A percentile compares a stretch with the other conserved stretches of the same genome.
These are phyloP conservation scores for Drosophila koepferae DNA, from an alignment of 2,888 invertebrate genomes.

Conservation along the genomic window DNA sequence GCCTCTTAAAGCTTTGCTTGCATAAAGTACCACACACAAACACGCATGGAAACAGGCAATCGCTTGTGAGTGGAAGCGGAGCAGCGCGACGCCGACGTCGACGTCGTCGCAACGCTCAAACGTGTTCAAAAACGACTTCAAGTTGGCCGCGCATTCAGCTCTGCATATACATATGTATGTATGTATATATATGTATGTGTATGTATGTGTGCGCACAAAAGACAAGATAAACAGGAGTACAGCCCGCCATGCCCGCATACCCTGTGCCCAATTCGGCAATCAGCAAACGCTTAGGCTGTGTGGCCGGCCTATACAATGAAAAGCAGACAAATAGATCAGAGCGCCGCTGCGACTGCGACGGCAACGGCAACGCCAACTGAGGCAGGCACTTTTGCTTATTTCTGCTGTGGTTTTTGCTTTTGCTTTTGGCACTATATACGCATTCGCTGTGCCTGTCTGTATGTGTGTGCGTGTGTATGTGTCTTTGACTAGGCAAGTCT, in stretches of 20 bases:
- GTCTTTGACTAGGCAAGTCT: constrained; percentile 2
- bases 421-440: constrained; percentile 54
- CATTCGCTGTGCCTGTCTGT: constrained; percentile 1
- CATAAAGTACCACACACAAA: constrained; percentile 64
- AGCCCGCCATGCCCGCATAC: constrained; percentile 28
- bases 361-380: constrained; percentile 17
- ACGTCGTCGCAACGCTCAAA: constrained; percentile 41
- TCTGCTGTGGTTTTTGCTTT: constrained; percentile 48
- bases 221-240: constrained; percentile 65
- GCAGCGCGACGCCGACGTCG: neutral
- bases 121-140: constrained; percentile 71
- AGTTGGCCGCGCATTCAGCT: constrained; percentile 46
- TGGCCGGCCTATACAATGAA: constrained; percentile 34
- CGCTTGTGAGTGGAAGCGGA: constrained; percentile 12
- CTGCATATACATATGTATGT: neutral
- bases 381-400: constrained; percentile 32
- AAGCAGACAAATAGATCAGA: constrained; percentile 57
- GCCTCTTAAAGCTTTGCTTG: constrained; percentile 68
- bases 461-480: constrained; percentile 5
- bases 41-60: constrained; percentile 21
- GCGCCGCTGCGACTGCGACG: constrained; percentile 22
- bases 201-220: constrained; percentile 33
- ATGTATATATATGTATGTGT: neutral
- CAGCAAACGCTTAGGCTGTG: constrained; percentile 12
- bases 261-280: constrained; percentile 54